A percentile compares a stretch with the other conserved stretches of the same genome.
Conservation (phyloP, 2,113 vertebrate species). For the Serilophus lunatus region DNA sequence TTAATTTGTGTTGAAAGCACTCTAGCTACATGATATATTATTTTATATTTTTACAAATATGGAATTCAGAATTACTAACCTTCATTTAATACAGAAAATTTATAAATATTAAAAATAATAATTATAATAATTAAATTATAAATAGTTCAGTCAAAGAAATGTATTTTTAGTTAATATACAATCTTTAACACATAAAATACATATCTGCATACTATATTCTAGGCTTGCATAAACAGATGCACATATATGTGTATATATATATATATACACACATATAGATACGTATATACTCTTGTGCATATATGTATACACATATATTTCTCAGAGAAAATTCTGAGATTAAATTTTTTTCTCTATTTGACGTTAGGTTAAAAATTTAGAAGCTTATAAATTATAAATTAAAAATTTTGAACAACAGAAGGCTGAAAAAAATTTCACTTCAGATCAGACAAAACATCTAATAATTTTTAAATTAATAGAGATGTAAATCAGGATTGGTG, state of each 20-base stretch:
- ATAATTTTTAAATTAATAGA: not conserved
- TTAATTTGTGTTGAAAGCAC: not conserved
- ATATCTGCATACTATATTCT: not conserved
- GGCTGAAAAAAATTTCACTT: not conserved
- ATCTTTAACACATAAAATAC: not conserved
- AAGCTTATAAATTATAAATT: not conserved
- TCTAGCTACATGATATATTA: not conserved
- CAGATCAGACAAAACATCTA: not conserved
- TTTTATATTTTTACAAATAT: not conserved
- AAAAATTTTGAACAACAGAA: not conserved
- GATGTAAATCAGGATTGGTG: not conserved
- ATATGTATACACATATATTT: not conserved
- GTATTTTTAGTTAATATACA: not conserved
- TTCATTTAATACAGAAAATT: not conserved
- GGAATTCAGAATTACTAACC: not conserved
- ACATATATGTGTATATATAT: not conserved
- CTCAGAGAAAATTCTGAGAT: not conserved
- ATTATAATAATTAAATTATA: too few species aligned
- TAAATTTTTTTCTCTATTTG: not conserved
- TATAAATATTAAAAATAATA: too few species aligned
- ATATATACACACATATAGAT: too few species aligned
- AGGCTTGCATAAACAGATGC: not conserved
- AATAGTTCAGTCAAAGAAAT: not conserved
- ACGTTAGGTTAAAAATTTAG: not conserved
- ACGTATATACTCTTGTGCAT: fast-evolving